phyloP scores from a whole-genome alignment of 2,113 vertebrate species.

The Phoxinus phoxinus region DNA sequence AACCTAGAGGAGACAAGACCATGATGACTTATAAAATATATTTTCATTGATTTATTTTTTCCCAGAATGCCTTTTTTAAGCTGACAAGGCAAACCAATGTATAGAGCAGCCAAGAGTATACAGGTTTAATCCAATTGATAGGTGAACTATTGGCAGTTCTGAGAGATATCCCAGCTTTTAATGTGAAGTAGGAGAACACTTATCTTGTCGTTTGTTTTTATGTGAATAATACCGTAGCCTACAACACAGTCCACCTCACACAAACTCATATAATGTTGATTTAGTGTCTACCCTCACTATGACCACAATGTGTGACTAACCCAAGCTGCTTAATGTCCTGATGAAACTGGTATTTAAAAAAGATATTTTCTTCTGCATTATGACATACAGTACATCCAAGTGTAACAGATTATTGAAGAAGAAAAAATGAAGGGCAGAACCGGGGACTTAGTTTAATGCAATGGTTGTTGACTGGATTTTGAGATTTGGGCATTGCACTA shows the following conservation, averaged over 20 bases:
- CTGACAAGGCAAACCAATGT: neutral
- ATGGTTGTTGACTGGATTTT: too few species aligned
- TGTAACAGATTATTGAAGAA: neutral
- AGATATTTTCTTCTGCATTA: neutral
- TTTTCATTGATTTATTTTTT: neutral
- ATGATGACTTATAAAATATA: neutral
- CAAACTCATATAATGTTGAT: neutral
- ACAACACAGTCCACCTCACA: neutral
- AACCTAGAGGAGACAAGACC: neutral
- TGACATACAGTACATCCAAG: neutral
- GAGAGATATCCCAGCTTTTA: neutral
- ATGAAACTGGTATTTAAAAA: neutral
- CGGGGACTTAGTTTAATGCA: too few species aligned
- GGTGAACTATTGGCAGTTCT: neutral
- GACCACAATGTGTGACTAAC: neutral
- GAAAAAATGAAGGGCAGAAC: too few species aligned
- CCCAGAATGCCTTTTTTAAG: neutral
- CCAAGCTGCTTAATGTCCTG: neutral
- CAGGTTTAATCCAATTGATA: neutral
- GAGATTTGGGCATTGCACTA: too few species aligned
- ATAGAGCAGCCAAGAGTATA: neutral
- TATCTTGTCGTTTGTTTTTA: conserved; percentile 8
- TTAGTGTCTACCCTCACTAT: neutral
- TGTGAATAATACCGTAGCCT: neutral
- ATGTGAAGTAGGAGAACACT: neutral